A percentile compares a stretch with the other conserved stretches of the same genome.
Conservation (phyloP, 1,140 invertebrate species). For the Euschistus heros region DNA sequence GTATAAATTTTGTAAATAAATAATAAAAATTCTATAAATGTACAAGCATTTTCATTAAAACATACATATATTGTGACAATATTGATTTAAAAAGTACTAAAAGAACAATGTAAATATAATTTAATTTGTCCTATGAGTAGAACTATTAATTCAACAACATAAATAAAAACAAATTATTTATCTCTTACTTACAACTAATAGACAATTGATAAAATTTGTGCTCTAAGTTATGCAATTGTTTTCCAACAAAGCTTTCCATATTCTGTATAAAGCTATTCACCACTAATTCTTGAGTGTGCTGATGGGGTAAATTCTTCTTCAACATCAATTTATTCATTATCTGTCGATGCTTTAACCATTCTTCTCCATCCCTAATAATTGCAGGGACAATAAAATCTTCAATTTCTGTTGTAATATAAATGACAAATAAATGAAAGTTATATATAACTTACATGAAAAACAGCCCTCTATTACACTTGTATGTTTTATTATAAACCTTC, state of each 20-base stretch:
- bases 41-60: no score
- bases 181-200: slow-evolving; percentile 26
- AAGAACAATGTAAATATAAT: no score
- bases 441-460: slow-evolving; percentile 66
- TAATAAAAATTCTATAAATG: not conserved
- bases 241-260: slow-evolving; percentile 23
- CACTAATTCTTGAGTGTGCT: slow-evolving; percentile 13
- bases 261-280: slow-evolving; percentile 22
- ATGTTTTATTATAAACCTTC: slow-evolving; percentile 62
- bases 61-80: no score
- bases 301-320: slow-evolving; percentile 33
- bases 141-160: no score
- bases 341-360: slow-evolving; percentile 58
- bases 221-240: slow-evolving; percentile 26
- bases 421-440: slow-evolving; percentile 17
- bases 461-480: slow-evolving; percentile 59
- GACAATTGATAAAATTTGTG: slow-evolving; percentile 28
- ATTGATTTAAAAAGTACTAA: no score
- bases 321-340: slow-evolving; percentile 64
- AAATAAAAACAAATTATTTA: not conserved
- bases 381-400: not conserved
- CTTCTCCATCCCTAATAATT: slow-evolving; percentile 53
- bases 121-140: no score
- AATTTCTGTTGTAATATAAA: not conserved
- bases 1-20: slow-evolving; percentile 2